Evolutionary conservation across 1,140 invertebrate genomes (phyloP).

Genomic region (Coenobita brevimanus): DNA sequence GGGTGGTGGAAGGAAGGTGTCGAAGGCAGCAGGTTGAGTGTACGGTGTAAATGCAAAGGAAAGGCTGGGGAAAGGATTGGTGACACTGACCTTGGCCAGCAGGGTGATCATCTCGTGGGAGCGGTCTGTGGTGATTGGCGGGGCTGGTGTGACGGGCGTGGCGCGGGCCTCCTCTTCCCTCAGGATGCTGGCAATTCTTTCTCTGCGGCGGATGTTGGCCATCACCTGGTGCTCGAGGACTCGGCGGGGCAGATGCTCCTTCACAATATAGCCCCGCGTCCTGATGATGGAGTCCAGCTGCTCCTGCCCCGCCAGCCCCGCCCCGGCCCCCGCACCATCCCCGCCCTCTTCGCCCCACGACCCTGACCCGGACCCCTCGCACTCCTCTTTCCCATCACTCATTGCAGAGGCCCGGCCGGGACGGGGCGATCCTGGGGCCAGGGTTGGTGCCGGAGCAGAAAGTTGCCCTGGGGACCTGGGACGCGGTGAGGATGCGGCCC

Average conservation of each 20-base stretch:
- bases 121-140: not conserved
- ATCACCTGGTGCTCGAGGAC: conserved; percentile 66
- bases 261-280: conserved; percentile 62
- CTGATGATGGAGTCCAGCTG: conserved; percentile 57
- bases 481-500: no score
- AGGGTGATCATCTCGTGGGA: conserved; percentile 39
- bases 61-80: no score
- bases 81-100: conserved; percentile 42
- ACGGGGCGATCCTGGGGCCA: no score
- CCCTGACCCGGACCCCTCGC: not conserved
- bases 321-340: not conserved
- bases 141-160: not conserved
- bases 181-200: conserved; percentile 63
- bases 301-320: conserved; percentile 38
- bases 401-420: not conserved
- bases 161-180: conserved; percentile 41
- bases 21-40: no score
- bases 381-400: not conserved
- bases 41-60: no score
- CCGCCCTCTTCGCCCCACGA: not conserved
- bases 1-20: no score
- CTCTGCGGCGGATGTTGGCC: conserved; percentile 63
- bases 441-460: no score
- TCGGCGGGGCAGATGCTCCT: conserved; percentile 60
- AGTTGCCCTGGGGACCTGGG: no score